Base-by-base conservation (phyloP, 2,797 vertebrate species). In the Lutjanus campechanus region DNA sequence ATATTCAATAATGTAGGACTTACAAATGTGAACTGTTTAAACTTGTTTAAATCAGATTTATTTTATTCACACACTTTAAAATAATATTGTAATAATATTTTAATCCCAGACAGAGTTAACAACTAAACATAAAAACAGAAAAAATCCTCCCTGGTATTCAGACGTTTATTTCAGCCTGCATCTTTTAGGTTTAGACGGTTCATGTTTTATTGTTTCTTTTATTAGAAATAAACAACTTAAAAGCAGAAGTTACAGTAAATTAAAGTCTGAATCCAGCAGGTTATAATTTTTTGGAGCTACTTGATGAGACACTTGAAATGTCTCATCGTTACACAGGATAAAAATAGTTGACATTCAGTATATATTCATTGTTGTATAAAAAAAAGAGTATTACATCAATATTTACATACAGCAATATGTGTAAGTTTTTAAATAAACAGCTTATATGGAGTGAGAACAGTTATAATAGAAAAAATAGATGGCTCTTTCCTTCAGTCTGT, bases 331-430 rank as follows among this genome's bases (percentile, higher is more conserved):
- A 76, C 58, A 65, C 64, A 65, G 36, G 41, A 60, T 80, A 44
- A 20, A 69, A 75, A 55, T 0, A 1, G 11, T 19, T 61, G 17
- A 62, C 46, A 69, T 25, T 72, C 47, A 55, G 22, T 51, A 10
- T 62, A 83, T 65, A 75, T 83, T 75, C 51, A 62, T 64, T 20
- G 46, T 74, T 8, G 17, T 82, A 62, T 76, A 47, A 61, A 62
- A 83, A 75, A 83, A 66, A 71, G 59, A 87, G 85, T 78, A 91
- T 88, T 82, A 88, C 79, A 91, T 83, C 91, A 87, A 89, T 93
- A 94, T 93, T 88, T 93, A 94, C 92, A 92, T 84, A 90, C 90
- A 92, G 90, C 82, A 86, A 80, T 75, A 69, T 29, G 91, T 86
- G 89, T 61, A 59, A 54, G 9, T 2, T 72, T 73, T 92, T 91